Evolutionary conservation across 2,888 invertebrate genomes (phyloP), one percentile per base, ranked within the genome.

Genomic region (Drosophila demipolita): DNA sequence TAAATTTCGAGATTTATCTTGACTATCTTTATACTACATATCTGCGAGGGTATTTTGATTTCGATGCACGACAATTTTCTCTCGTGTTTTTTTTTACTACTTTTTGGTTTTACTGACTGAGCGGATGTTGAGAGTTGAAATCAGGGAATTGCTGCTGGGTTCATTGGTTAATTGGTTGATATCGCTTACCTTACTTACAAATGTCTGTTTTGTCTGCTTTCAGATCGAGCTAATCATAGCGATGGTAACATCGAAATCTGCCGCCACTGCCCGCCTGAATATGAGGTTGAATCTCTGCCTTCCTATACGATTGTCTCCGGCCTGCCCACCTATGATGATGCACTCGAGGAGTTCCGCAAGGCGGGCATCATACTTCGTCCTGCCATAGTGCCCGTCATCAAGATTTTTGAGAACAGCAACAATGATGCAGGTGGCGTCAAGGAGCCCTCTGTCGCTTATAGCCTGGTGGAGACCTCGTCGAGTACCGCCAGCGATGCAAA

Each of bases 291-390:
- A 77, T 94, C 94, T 2, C 89, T 95, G 69, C 95, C 95, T 17
- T 95, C 94, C 74, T 95, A 95, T 84, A 95, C 95, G 6, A 94
- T 95, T 63, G 95, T 95, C 53, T 95, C 95, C n/a, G 95, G 95
- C 6, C 91, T 95, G 58, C 95, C 95, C 50, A 94, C 94, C 35
- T 95, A 95, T 88, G 95, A 95, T 66, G 95, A 95, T 88, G 95
- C 95, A 4, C 89, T 95, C 64, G 94, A 95, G 84, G 94, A 95
- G 87, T 93, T 95, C 80, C 94, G 94, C 36, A 93, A 94, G 74
- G 92, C 93, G 6, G 93, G 93, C 62, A 92, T 93, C 11, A 87
- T 93, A 36, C 83, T 93, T 1, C 87, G 91, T 2, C 89, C 93
- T 1, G 71, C 89, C n/a, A 73, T 89, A 40, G 82, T 92, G 65